A percentile compares a stretch with the other conserved stretches of the same genome.
phyloP scores from a whole-genome alignment of 1,140 invertebrate species.

The Drosophila navojoa region DNA sequence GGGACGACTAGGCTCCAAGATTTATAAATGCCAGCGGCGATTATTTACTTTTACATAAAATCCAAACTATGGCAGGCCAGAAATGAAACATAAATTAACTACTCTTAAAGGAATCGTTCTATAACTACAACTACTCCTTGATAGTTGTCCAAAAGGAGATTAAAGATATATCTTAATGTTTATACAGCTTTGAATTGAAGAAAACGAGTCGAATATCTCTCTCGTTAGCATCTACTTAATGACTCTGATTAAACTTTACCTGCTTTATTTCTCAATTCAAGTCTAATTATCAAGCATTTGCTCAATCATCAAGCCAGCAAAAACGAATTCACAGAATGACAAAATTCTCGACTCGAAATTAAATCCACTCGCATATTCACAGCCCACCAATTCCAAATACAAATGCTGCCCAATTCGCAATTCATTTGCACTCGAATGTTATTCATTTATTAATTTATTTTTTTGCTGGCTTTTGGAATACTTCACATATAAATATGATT shows the following conservation, averaged over 20 bases:
- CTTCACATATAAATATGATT: slow-evolving; percentile 70
- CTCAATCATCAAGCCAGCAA: neutral
- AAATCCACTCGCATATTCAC: slow-evolving; percentile 34
- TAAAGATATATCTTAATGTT: no score
- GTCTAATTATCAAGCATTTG: no score
- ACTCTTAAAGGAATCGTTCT: neutral
- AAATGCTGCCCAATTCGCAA: slow-evolving; percentile 48
- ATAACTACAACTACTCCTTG: no score
- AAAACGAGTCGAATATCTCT: no score
- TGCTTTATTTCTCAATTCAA: no score
- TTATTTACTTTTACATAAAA: neutral
- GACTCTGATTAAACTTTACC: no score
- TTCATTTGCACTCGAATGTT: slow-evolving; percentile 32
- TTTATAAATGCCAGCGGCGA: neutral
- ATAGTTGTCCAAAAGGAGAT: no score
- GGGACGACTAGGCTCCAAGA: neutral
- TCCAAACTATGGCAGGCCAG: neutral
- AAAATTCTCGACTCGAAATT: slow-evolving; percentile 53
- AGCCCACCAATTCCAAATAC: slow-evolving; percentile 32
- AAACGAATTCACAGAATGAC: slow-evolving; percentile 10
- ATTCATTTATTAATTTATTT: slow-evolving; percentile 45
- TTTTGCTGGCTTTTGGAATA: slow-evolving; percentile 23
- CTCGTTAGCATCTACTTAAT: no score
- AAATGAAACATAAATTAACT: neutral
- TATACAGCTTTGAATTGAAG: no score